phyloP scores from a whole-genome alignment of 1,140 invertebrate genomes.

The Hormaphis cornu region DNA sequence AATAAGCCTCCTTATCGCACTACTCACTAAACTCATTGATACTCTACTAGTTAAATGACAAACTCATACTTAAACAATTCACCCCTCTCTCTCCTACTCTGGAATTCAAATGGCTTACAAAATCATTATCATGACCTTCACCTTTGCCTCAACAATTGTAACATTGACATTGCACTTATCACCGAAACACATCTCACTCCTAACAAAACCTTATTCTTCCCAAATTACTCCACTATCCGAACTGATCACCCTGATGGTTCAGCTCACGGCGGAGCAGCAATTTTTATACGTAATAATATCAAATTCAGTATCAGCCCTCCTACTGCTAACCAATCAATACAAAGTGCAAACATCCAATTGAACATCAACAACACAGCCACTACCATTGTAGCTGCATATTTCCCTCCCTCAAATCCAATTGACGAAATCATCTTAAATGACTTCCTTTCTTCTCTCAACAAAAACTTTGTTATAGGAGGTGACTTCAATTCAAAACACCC shows the following conservation, averaged over 20 bases:
- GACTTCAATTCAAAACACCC: neutral
- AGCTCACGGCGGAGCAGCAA: neutral
- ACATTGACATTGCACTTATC: slow-evolving; percentile 35
- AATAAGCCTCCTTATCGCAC: neutral
- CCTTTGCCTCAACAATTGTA: slow-evolving; percentile 31
- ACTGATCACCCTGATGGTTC: neutral
- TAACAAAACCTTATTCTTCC: slow-evolving; percentile 31
- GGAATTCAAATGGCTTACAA: slow-evolving; percentile 35
- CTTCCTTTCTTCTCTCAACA: neutral
- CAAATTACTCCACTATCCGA: neutral
- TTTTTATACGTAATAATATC: neutral
- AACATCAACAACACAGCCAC: neutral
- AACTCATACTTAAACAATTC: neutral
- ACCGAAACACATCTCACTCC: slow-evolving; percentile 30
- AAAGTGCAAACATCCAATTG: neutral
- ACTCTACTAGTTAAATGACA: slow-evolving; percentile 11
- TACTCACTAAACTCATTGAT: slow-evolving; percentile 9
- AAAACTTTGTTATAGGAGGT: neutral
- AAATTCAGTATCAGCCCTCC: neutral
- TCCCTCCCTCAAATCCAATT: neutral
- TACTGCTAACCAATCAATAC: neutral
- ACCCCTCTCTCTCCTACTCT: neutral
- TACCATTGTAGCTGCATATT: neutral
- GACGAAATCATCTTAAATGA: neutral
- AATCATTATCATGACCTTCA: slow-evolving; percentile 34